Percentiles rank a stretch among this genome's conserved stretches.
These are phyloP conservation scores for Mirounga angustirostris DNA, from an alignment of 2,113 vertebrate genomes.

Conservation along the genomic window DNA sequence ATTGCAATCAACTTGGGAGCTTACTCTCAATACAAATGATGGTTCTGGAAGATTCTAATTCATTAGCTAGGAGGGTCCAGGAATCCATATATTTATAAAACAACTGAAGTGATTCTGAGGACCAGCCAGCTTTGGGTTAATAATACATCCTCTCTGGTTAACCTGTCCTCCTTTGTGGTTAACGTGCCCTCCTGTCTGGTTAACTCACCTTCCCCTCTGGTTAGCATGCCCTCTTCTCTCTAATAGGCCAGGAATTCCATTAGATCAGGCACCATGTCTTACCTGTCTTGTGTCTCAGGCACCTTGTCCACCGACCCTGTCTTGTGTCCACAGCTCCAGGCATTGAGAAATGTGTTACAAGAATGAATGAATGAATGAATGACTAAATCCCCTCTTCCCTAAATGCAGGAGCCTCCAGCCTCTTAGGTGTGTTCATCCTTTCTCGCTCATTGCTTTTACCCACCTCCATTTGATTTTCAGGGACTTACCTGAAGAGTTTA, in stretches of 20 bases:
- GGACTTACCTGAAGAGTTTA: neutral
- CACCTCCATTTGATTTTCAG: neutral
- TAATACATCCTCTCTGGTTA: neutral
- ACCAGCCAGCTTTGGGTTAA: neutral
- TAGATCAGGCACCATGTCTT: neutral
- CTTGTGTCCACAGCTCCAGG: neutral
- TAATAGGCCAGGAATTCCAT: neutral
- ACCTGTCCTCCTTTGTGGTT: neutral
- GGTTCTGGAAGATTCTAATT: neutral
- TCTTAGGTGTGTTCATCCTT: neutral
- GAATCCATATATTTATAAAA: conserved; percentile 25
- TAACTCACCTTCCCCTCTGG: neutral
- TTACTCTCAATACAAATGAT: neutral
- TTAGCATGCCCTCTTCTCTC: neutral
- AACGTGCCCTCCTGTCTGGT: neutral
- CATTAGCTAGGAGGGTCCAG: neutral
- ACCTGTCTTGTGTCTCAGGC: neutral
- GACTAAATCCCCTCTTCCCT: neutral
- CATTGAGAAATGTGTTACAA: neutral
- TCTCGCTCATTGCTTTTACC: neutral
- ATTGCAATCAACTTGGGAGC: neutral
- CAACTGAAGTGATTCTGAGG: neutral
- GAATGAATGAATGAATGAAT: neutral
- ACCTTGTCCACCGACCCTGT: neutral
- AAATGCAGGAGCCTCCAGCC: neutral